Base-by-base conservation (phyloP, 2,888 invertebrate genomes). In the Ctenicera cuprea region DNA sequence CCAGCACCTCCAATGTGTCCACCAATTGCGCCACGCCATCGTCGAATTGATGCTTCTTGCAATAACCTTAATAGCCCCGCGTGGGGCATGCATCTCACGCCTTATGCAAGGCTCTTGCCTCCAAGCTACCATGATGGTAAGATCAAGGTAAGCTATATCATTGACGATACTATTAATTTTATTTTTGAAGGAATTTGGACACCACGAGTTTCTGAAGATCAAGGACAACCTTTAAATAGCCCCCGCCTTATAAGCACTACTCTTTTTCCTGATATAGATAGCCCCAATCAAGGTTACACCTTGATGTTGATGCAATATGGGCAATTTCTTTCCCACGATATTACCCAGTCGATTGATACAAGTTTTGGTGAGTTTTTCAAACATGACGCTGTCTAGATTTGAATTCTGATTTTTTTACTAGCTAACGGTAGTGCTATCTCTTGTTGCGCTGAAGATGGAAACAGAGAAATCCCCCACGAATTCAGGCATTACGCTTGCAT, bases 41-140 rank as follows among this genome's bases (percentile, higher is more conserved):
- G 96, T 67, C 90, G 90, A 1, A 86, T 93, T 18, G 94, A 95
- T 82, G 97, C 97, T 0, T 91, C 93, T 11, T 97, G 97, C 85
- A 97, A 96, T 86, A 97, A 96, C 86, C 85, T 90, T 0, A 85
- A 89, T 5, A 87, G 91, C 73, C 89, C 93, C 0, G 89, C 90
- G 12, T 94, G 94, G 94, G 97, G 97, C 2, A 89, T 91, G 16
- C 89, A 90, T 8, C 87, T 91, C 61, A 90, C 92, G 18, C 90
- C 91, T 0, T 92, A 90, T 83, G 90, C 92, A 76, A 89, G 93
- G 75, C 85, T 94, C 0, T 83, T 94, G 22, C 92, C 93, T 0
- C 93, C 94, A 0, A 90, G 90, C 68, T 93, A 92, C 78, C 89
- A 90, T 76, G 92, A 93, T 85, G 92, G 92, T 87, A 88, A 81